Base-by-base conservation (phyloP, 2,113 vertebrate species). In the Amphilophus citrinellus region DNA sequence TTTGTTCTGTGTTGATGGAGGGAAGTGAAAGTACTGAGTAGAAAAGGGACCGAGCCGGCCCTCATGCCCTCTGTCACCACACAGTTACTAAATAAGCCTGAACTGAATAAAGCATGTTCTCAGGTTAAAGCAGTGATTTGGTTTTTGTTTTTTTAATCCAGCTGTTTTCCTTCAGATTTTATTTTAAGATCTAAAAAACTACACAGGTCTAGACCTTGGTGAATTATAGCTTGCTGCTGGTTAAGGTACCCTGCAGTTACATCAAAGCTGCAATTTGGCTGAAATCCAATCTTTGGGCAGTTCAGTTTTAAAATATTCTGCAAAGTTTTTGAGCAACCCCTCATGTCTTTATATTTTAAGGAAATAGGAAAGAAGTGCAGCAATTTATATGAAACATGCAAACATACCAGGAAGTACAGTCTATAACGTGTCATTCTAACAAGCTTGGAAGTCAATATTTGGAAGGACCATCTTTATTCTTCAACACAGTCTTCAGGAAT, bases 381-480 rank as follows among this genome's bases (percentile, higher is more conserved):
- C 42, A n/a, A 24, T 66, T 66, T 66, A 66, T 39, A 37, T 44
- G 37, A 5, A 42, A n/a, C 37, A 42, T 10, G 7, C 62, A 42
- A 42, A 66, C n/a, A 66, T 66, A 24, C 37, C 22, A 42, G 37
- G n/a, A 15, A 66, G 7, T 66, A 0, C 37, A 9, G 37, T 24
- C 22, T 24, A 24, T 66, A 66, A 42, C n/a, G 37, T 42, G 22
- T 7, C 2, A 37, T 37, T 37, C n/a, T 15, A 42, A 66, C 22
- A n/a, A 66, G 37, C 7, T 44, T 44, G 2, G 42, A 22, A 0
- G 15, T 66, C 62, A 42, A 13, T 24, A 24, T 24, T 6, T 1
- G 0, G 37, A 37, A 37, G 7, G 7, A 37, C 7, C 37, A 37
- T 5, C 37, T 35, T 35, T 35, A 35, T 6, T 35, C 32, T 5